A percentile compares a stretch with the other conserved stretches of the same genome.
Conservation (phyloP, 2,888 invertebrate species). For the Acanthococcus lagerstroemiae region DNA sequence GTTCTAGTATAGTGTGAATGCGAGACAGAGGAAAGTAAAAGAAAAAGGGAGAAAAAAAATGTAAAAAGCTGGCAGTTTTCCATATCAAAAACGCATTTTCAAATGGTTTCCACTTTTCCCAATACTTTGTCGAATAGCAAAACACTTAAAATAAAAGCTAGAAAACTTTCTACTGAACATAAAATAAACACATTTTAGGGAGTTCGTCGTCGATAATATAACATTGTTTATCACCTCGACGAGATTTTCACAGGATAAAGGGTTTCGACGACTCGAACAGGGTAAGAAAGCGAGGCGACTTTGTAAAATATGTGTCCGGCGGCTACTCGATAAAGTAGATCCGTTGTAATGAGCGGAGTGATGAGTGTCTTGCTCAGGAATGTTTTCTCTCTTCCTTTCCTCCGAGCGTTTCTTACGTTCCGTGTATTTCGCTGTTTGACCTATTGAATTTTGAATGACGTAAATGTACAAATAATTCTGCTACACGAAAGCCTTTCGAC, state of each 20-base stretch:
- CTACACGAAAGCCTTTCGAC: too few relatives aligned
- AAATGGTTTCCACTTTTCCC: slow-evolving; percentile 12
- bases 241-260: too few relatives aligned
- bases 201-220: background rate
- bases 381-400: background rate
- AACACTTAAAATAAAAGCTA: background rate
- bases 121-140: background rate
- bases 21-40: background rate
- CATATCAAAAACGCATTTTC: slow-evolving; percentile 30
- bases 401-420: background rate
- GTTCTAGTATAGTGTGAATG: background rate
- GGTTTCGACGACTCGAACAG: too few relatives aligned
- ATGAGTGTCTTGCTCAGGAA: background rate
- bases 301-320: background rate
- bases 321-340: background rate
- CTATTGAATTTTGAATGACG: too few relatives aligned
- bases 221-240: background rate
- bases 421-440: background rate
- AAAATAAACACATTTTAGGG: slow-evolving; percentile 2
- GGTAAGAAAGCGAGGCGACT: background rate
- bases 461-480: too few relatives aligned
- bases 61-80: slow-evolving; percentile 23
- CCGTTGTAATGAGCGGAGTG: too few relatives aligned
- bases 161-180: slow-evolving; percentile 4
- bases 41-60: slow-evolving; percentile 12